Percentiles rank a stretch among this genome's conserved stretches.
phyloP scores from a whole-genome alignment of 2,888 invertebrate species.

The Vannuccia rotundouncinata region DNA sequence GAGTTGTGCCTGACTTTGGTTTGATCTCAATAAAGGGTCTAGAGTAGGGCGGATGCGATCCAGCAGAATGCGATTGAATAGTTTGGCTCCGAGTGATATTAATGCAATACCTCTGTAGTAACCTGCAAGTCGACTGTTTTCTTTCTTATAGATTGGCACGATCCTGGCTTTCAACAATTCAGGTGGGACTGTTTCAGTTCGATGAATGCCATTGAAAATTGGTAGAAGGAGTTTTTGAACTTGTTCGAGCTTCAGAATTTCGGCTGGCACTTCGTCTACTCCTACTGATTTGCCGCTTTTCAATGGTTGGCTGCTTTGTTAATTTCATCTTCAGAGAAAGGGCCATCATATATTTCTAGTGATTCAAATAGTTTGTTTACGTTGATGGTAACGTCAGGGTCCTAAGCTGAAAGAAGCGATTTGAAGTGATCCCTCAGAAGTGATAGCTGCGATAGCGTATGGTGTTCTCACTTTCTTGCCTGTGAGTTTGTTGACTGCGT shows the following conservation, averaged over 20 bases:
- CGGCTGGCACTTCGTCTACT: constrained; percentile 9
- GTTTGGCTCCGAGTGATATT: constrained; percentile 15
- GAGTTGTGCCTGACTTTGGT: too few species aligned
- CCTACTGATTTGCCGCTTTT: constrained; percentile 9
- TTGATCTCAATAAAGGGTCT: neutral
- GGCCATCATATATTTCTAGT: neutral
- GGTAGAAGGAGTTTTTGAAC: constrained; percentile 1
- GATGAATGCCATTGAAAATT: constrained; percentile 1
- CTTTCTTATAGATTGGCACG: constrained; percentile 4
- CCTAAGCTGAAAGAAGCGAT: constrained; percentile 15
- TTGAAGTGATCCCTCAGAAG: constrained; percentile 1
- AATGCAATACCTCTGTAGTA: constrained; percentile 10
- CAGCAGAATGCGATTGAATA: constrained; percentile 15
- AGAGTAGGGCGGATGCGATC: neutral
- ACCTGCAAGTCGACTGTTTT: neutral
- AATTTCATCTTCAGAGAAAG: constrained; percentile 8
- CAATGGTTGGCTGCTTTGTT: constrained; percentile 23
- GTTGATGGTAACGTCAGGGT: constrained; percentile 3
- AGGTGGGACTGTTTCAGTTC: neutral
- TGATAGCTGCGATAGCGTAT: neutral
- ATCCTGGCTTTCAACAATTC: constrained; percentile 11
- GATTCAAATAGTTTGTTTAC: constrained; percentile 5
- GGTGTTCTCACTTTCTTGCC: constrained; percentile 10
- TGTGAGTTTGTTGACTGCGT: constrained; percentile 11
- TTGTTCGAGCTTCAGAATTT: neutral